These are phyloP conservation scores for Cyclargus thomasi DNA, from an alignment of 1,140 invertebrate species.

Conservation along the genomic window DNA sequence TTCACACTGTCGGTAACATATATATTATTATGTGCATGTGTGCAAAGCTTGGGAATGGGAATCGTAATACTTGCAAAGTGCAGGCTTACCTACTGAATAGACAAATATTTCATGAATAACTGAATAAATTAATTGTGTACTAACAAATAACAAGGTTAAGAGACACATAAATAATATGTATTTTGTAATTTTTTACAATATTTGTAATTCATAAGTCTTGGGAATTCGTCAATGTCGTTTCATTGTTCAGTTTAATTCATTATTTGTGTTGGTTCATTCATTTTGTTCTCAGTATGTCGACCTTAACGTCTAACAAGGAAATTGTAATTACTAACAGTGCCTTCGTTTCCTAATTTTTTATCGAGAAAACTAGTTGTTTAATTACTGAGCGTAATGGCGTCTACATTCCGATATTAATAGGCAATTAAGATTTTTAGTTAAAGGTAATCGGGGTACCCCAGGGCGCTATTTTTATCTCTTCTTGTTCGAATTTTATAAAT, in stretches of 20 bases:
- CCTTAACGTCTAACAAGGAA: neutral
- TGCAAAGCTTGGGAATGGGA: too few relatives aligned
- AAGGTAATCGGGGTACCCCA: neutral
- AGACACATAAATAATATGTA: neutral
- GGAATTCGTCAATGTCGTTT: conserved; percentile 11
- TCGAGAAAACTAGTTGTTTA: neutral
- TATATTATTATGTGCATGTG: too few relatives aligned
- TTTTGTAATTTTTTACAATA: neutral
- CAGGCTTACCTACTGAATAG: too few relatives aligned
- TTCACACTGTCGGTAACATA: too few relatives aligned
- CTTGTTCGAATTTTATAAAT: too few relatives aligned
- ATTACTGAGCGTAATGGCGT: neutral
- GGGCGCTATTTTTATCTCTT: neutral
- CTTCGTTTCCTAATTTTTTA: conserved; percentile 12
- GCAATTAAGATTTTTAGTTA: neutral
- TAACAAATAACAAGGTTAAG: neutral
- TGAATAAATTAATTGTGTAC: neutral
- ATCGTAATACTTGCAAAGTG: too few relatives aligned
- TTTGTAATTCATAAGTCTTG: neutral
- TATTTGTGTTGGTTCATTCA: neutral
- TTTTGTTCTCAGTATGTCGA: neutral
- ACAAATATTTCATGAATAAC: neutral
- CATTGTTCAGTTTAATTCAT: conserved; percentile 3
- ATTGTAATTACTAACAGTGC: neutral
- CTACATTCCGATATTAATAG: neutral